phyloP scores from a whole-genome alignment of 2,888 invertebrate genomes.

The Torymus aiolomorphi region DNA sequence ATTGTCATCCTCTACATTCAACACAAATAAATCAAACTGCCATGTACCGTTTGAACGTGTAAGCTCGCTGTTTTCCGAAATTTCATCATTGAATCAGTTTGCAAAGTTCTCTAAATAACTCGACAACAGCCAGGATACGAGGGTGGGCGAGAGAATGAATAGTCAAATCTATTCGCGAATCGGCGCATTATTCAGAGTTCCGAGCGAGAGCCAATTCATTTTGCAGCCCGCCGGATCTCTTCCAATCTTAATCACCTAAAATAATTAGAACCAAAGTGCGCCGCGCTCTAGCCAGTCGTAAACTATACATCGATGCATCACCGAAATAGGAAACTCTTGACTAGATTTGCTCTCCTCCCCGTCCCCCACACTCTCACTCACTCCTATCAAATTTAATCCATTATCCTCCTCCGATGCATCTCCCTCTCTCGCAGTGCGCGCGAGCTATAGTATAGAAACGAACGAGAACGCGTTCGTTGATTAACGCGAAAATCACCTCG shows the following conservation, averaged over 20 bases:
- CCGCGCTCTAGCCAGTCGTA: neutral
- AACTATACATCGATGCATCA: constrained; percentile 6
- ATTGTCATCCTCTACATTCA: too few relatives aligned
- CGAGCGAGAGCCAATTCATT: constrained; percentile 54
- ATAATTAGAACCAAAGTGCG: constrained; percentile 24
- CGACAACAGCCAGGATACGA: too few relatives aligned
- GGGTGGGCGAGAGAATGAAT: neutral
- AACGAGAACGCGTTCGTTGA: constrained; percentile 11
- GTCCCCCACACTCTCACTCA: neutral
- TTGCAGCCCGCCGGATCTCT: neutral
- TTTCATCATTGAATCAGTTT: too few relatives aligned
- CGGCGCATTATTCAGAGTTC: neutral
- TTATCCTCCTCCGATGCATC: constrained; percentile 54
- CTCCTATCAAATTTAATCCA: constrained; percentile 59
- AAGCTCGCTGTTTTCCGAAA: too few relatives aligned
- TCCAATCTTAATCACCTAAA: constrained; percentile 17
- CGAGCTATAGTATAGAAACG: constrained; percentile 31
- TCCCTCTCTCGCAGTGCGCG: too few relatives aligned
- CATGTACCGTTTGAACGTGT: too few relatives aligned
- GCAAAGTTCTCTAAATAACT: too few relatives aligned
- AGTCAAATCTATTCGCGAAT: neutral
- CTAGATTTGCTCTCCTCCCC: too few relatives aligned
- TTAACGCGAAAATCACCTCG: neutral
- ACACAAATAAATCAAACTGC: too few relatives aligned
- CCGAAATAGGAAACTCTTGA: constrained; percentile 14